Evolutionary conservation across 2,113 vertebrate genomes (phyloP).

Genomic region (Protobothrops mucrosquamatus): DNA sequence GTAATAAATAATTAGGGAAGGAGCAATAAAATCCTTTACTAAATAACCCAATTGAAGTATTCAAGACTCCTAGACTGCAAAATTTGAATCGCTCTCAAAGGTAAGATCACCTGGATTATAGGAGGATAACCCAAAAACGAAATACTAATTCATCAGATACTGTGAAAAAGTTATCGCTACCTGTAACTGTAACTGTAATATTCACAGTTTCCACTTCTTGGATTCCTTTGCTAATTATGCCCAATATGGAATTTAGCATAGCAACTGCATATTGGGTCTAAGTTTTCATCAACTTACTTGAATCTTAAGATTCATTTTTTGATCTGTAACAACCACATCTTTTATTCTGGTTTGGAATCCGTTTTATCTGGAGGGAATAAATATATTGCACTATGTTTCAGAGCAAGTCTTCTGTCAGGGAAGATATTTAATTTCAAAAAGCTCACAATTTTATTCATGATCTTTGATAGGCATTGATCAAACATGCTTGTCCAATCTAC

Average conservation of each 20-base stretch:
- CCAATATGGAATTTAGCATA: neutral
- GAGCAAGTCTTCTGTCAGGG: neutral
- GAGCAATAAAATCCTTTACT: neutral
- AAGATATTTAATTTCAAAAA: conserved; percentile 1
- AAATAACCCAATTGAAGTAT: neutral
- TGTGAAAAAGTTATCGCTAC: neutral
- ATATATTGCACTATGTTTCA: neutral
- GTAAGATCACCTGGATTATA: neutral
- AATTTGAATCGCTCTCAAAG: neutral
- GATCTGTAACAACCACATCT: neutral
- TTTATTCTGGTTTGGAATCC: neutral
- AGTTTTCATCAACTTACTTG: neutral
- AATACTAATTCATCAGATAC: neutral
- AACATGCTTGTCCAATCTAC: neutral
- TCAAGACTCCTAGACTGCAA: neutral
- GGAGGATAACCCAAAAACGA: neutral
- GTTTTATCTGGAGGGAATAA: neutral
- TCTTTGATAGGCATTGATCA: neutral
- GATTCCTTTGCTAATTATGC: neutral
- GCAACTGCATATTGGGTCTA: neutral
- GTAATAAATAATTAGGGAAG: neutral
- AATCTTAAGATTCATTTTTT: neutral
- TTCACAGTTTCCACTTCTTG: neutral
- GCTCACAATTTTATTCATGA: neutral
- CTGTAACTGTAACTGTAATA: neutral